phyloP scores from a whole-genome alignment of 2,797 vertebrate species.

The Sparidentex hasta region DNA sequence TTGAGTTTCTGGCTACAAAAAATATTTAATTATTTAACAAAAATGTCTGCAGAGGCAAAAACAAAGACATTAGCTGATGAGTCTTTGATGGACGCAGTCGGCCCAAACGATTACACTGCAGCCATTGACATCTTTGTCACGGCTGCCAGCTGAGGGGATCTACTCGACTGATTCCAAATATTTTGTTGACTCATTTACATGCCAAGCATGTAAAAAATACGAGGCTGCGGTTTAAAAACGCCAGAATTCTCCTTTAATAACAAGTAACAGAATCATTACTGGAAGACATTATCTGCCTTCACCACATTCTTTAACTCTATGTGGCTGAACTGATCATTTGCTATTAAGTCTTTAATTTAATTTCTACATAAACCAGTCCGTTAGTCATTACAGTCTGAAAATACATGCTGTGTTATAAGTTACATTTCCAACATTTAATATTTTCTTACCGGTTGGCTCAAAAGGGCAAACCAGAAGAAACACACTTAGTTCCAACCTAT shows the following conservation, averaged over 20 bases:
- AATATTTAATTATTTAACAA: too few species aligned
- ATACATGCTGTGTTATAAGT: slow-evolving; percentile 51
- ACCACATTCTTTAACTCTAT: background rate
- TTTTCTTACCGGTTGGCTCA: slow-evolving; percentile 2
- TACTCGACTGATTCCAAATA: too few species aligned
- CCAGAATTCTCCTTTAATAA: background rate
- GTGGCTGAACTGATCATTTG: slow-evolving; percentile 4
- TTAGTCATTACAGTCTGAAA: slow-evolving; percentile 40
- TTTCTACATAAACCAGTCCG: slow-evolving; percentile 27
- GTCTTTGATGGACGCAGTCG: too few species aligned
- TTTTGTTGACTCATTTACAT: too few species aligned
- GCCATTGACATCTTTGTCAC: too few species aligned
- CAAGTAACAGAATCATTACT: background rate
- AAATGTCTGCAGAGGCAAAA: too few species aligned
- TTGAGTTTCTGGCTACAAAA: too few species aligned
- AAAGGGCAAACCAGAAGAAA: slow-evolving; percentile 10
- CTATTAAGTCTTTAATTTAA: slow-evolving; percentile 17
- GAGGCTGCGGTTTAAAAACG: too few species aligned
- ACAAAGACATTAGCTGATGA: too few species aligned
- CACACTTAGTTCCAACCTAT: slow-evolving; percentile 18
- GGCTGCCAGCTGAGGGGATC: too few species aligned
- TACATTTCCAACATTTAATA: slow-evolving; percentile 29
- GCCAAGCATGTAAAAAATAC: too few species aligned
- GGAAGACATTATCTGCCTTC: slow-evolving; percentile 25
- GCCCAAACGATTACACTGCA: too few species aligned